Evolutionary conservation across 1,140 invertebrate species (phyloP).

Genomic region (Musca domestica): DNA sequence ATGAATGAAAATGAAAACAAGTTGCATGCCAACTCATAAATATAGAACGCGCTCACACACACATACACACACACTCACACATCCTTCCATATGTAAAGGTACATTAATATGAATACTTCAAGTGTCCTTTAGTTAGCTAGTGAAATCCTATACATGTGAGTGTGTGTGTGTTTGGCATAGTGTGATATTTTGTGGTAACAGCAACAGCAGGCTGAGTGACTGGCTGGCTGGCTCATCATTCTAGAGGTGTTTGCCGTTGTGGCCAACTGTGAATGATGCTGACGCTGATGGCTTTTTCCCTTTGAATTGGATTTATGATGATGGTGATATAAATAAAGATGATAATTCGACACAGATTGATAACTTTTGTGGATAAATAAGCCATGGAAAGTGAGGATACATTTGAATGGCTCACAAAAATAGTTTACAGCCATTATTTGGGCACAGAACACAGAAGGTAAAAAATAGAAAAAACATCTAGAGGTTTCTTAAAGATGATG

Average conservation of each 20-base stretch:
- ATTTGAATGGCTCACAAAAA: neutral
- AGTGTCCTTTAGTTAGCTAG: no score
- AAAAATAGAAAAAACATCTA: neutral
- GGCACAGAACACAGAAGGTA: no score
- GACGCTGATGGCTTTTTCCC: no score
- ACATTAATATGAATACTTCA: no score
- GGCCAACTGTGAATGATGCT: neutral
- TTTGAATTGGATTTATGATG: constrained; percentile 6
- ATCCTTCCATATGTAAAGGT: no score
- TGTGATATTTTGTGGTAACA: neutral
- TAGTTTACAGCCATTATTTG: neutral
- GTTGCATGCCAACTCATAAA: neutral
- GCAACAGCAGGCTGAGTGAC: neutral
- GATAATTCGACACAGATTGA: constrained; percentile 22
- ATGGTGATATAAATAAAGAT: constrained; percentile 21
- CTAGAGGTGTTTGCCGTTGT: neutral
- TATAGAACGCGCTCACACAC: neutral
- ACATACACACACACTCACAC: no score
- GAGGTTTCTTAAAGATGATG: constrained; percentile 12
- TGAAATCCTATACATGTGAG: no score
- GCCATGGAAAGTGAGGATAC: no score
- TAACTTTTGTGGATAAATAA: constrained; percentile 9
- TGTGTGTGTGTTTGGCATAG: no score
- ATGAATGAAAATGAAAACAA: no score
- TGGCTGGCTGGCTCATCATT: neutral